Evolutionary conservation across 2,888 invertebrate genomes (phyloP), one percentile per base, ranked within the genome.

Genomic region (Eledona agricola): DNA sequence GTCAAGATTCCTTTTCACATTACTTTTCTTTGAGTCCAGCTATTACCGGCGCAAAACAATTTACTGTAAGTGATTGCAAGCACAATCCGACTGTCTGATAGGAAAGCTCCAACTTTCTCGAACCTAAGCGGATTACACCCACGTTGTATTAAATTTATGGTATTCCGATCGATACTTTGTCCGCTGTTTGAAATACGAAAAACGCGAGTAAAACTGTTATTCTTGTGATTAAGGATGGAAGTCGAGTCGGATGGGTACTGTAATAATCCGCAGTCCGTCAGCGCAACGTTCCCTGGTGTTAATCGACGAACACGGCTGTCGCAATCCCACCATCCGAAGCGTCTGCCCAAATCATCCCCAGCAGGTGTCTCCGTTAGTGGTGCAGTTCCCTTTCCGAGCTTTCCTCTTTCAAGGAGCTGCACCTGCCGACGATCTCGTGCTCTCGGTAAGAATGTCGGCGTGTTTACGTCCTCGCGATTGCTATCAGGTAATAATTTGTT

Each of bases 381-480:
- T 80, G 13, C 59, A 62, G 17, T 65, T 72, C 13, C 71, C 73
- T 26, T 80, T 81, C 56, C 77, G 81, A 35, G 82, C 83, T 1
- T 80, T 83, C 25, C 78, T 83, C 76, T 84, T 84, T 62, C 81
- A 83, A 52, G 82, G 80, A 6, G 81, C 83, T 77, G 75, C 72
- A 10, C 80, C 79, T 58, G 81, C 80, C 1, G 83, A 84, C 46
- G 80, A 81, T 59, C 77, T 84, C 70, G 69, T 81, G 1, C 70
- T 84, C 56, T 80, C 78, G 26, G 79, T 83, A 53, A 78, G 78
- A 52, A 77, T 83, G 53, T 74, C 78, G 1, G 84, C 80, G 1
- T 84, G 84, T 55, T 53, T 83, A 25, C 79, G 81, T 46, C 69
- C 76, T 1, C 72, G 71, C 1, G 84, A 84, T 60, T 84, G 84